Base-by-base conservation (phyloP, 1,140 invertebrate genomes). In the Drosophila subobscura region DNA sequence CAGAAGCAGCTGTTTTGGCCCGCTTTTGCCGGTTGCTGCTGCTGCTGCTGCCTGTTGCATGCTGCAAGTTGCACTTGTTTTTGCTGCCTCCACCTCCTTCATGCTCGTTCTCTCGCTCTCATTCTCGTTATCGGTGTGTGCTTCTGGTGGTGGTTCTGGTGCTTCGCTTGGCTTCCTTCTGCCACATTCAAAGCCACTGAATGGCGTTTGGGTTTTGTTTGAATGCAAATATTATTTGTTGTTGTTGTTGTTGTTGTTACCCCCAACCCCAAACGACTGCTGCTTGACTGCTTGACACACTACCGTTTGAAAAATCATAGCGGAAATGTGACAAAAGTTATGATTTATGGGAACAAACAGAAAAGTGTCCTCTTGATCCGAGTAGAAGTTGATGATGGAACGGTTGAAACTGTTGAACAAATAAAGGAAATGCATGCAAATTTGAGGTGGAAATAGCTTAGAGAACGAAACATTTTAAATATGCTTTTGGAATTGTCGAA, bases 1-100 rank as follows among this genome's bases (percentile, higher is more conserved):
- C 83, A 20, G 74, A 65, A 78, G 79, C 79, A 81, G 79, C 83
- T 83, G 79, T 81, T 83, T 67, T 47, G 63, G 65, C 33, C 65
- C 33, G 49, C 58, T 73, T 71, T 57, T 51, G 27, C 22, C 16
- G 16, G 59, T 64, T 76, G 33, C 66, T 80, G 77, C 64, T 79
- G 77, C 64, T 79, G 73, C 46, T 58, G 65, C 67, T 52, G 29
- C 58, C n/a, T 12, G 45, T 57, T 60, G 29, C 55, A 23, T 73
- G 52, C 7, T 20, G 22, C 22, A 12, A 10, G 44, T 20, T 45
- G 20, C n/a, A 45, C 20, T 45, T 45, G 33, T 37, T 37, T 37
- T 37, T 10, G 10, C 33, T 10, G 33, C 33, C 33, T 4, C 33
- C 10, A 10, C 10, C 33, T 4, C 33, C 33, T 10, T 3, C 16